Evolutionary conservation across 2,797 vertebrate species (phyloP).

Genomic region (Ciconia nigra): DNA sequence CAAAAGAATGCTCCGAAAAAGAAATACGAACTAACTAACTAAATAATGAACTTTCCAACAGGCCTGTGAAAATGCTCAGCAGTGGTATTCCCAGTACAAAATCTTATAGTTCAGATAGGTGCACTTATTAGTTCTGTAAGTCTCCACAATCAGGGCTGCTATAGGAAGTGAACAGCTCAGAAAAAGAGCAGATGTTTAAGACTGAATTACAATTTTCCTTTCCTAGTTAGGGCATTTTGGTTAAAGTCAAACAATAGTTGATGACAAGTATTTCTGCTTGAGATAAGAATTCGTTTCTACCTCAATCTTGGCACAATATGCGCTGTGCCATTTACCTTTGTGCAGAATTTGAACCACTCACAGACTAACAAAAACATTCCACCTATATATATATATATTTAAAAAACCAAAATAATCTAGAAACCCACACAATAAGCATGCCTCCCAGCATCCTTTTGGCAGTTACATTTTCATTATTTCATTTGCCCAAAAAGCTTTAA

Average conservation of each 20-base stretch:
- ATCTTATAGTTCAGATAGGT: neutral
- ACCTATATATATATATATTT: neutral
- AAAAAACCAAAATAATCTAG: neutral
- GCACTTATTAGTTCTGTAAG: neutral
- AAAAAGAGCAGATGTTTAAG: neutral
- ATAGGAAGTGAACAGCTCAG: neutral
- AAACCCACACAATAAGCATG: neutral
- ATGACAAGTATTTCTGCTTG: neutral
- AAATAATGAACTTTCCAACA: neutral
- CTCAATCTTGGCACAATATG: neutral
- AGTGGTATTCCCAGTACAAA: neutral
- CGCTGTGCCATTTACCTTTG: neutral
- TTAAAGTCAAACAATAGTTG: neutral
- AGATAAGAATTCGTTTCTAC: neutral
- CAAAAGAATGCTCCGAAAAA: neutral
- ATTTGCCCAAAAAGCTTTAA: neutral
- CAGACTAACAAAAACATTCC: neutral
- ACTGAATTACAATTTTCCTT: neutral
- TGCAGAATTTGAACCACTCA: neutral
- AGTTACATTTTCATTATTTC: neutral
- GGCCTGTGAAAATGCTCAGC: neutral
- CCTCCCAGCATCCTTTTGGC: neutral
- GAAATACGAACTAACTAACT: no score
- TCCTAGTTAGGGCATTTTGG: neutral
- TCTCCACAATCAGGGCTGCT: neutral